Percentiles rank a stretch among this genome's conserved stretches.
phyloP scores from a whole-genome alignment of 1,140 invertebrate genomes.

The Sinella curviseta region DNA sequence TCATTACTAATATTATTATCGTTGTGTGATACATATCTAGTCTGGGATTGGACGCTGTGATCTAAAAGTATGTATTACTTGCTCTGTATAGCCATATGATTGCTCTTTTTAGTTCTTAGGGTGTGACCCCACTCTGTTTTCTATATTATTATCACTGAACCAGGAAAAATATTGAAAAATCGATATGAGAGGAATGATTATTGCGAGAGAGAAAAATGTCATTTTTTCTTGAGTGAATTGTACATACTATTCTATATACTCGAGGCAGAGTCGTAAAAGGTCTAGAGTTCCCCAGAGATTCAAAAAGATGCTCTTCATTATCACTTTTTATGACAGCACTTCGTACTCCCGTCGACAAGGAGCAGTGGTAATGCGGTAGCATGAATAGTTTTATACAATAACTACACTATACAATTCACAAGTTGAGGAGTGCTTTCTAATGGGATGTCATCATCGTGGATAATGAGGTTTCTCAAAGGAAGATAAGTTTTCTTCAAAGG shows the following conservation, averaged over 20 bases:
- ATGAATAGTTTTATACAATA: no score
- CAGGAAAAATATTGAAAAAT: background rate
- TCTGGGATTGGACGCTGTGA: no score
- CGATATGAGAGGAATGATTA: background rate
- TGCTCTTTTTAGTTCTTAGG: background rate
- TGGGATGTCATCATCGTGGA: background rate
- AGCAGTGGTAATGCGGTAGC: background rate
- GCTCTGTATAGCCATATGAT: background rate
- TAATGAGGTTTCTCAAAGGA: background rate
- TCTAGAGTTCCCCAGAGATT: background rate
- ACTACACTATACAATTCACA: background rate
- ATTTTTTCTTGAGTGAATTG: background rate
- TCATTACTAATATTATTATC: no score
- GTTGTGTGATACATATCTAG: no score
- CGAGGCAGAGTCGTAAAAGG: no score
- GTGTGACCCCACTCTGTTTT: background rate
- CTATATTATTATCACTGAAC: background rate
- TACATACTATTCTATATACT: no score
- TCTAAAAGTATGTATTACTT: no score
- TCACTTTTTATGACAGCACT: background rate
- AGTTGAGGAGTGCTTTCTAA: background rate
- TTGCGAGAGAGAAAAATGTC: background rate
- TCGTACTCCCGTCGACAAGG: background rate
- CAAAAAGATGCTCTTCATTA: conserved; percentile 16
- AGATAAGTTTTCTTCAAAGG: conserved; percentile 11